These are phyloP conservation scores for Drosophila watanabei DNA, from an alignment of 1,140 invertebrate species.

Conservation along the genomic window DNA sequence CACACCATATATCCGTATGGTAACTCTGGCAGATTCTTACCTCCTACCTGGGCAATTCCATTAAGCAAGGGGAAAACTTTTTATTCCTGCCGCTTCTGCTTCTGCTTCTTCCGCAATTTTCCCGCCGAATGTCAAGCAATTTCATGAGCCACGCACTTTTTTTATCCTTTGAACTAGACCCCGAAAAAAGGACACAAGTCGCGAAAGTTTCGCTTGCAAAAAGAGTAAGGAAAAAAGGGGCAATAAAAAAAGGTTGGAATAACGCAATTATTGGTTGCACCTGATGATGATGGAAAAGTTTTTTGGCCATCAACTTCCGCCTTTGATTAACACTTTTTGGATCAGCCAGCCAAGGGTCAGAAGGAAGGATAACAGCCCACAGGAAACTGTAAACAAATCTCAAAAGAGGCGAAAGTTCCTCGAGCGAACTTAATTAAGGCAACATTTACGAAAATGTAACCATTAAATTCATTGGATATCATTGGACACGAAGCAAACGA, in stretches of 20 bases:
- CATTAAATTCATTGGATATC: not conserved
- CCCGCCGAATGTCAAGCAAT: slow-evolving; percentile 30
- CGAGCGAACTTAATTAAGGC: slow-evolving; percentile 32
- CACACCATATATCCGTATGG: not conserved
- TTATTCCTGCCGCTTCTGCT: slow-evolving; percentile 6
- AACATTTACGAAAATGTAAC: slow-evolving; percentile 26
- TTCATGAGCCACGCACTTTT: slow-evolving; percentile 20
- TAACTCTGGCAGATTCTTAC: not conserved
- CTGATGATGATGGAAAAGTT: slow-evolving; percentile 36
- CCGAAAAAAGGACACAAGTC: slow-evolving; percentile 14
- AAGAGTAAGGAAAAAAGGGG: not conserved
- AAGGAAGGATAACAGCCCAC: slow-evolving; percentile 8
- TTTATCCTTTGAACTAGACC: slow-evolving; percentile 16
- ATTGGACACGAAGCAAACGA: not conserved
- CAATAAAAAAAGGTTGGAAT: slow-evolving; percentile 16
- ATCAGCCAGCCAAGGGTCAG: slow-evolving; percentile 9
- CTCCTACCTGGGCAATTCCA: slow-evolving; percentile 29
- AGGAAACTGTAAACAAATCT: slow-evolving; percentile 36
- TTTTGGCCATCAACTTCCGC: slow-evolving; percentile 10
- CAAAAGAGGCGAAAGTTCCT: slow-evolving; percentile 15
- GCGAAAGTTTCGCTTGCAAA: slow-evolving; percentile 4
- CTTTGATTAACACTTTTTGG: slow-evolving; percentile 37
- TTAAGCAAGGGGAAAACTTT: slow-evolving; percentile 35
- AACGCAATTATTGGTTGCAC: slow-evolving; percentile 48
- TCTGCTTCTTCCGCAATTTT: slow-evolving; percentile 3